Percentiles rank a stretch among this genome's conserved stretches.
Conservation (phyloP, 92 coral and sea anemone genomes). For the Parazoanthus darwini region DNA sequence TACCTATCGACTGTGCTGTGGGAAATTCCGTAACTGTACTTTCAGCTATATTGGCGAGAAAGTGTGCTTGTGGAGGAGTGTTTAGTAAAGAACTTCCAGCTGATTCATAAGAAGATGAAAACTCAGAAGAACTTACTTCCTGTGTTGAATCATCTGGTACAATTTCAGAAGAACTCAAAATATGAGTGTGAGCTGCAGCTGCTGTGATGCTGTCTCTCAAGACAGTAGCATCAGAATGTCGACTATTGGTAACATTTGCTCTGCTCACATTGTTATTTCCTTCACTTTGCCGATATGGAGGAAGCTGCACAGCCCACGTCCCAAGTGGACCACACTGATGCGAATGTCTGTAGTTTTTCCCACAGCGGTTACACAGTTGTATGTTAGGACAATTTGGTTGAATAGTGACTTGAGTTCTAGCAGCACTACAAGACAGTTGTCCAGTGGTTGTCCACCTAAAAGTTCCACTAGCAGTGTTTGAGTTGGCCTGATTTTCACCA, state of each 20-base stretch:
- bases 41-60: neutral
- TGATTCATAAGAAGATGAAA: conserved; percentile 33
- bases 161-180: neutral
- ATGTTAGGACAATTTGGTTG: neutral
- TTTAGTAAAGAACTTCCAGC: conserved; percentile 14
- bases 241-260: neutral
- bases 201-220: neutral
- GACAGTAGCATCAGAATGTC: neutral
- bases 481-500: conserved; percentile 11
- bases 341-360: neutral
- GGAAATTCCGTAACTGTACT: neutral
- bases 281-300: conserved; percentile 29
- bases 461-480: neutral
- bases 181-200: neutral
- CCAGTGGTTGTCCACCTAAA: neutral
- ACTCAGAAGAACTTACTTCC: conserved; percentile 26
- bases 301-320: conserved; percentile 9
- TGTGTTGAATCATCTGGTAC: conserved; percentile 17
- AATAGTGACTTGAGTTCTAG: neutral
- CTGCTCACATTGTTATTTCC: conserved; percentile 4
- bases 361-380: conserved; percentile 15
- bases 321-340: conserved; percentile 16
- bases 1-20: neutral
- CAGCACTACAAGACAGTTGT: neutral
- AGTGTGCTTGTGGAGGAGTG: conserved; percentile 22